phyloP scores from a whole-genome alignment of 2,797 vertebrate species.

The Phrynocephalus forsythii region DNA sequence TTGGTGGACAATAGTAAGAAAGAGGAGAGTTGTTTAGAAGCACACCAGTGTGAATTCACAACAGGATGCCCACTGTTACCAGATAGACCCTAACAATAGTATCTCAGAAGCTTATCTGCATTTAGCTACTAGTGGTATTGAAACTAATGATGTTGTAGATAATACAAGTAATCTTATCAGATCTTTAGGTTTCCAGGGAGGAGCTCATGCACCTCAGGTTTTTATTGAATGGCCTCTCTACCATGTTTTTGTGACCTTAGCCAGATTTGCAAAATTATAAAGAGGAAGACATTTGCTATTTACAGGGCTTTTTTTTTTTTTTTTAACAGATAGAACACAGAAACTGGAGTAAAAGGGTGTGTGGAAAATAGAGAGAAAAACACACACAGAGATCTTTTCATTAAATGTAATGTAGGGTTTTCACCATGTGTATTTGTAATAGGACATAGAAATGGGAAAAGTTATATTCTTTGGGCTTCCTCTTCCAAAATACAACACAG shows the following conservation, averaged over 20 bases:
- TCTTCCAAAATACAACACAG: no score
- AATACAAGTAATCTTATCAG: conserved; percentile 65
- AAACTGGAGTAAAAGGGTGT: neutral
- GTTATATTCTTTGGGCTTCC: no score
- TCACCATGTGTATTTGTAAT: neutral
- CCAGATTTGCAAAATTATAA: conserved; percentile 41
- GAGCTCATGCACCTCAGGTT: conserved; percentile 8
- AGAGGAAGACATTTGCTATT: conserved; percentile 61
- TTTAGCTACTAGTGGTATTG: conserved; percentile 66
- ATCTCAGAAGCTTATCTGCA: conserved; percentile 65
- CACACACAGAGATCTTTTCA: conserved; percentile 15
- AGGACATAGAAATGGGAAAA: neutral
- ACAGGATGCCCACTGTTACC: conserved; percentile 59
- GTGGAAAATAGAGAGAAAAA: neutral
- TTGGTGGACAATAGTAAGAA: conserved; percentile 42
- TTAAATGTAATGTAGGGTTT: neutral
- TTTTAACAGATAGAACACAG: neutral
- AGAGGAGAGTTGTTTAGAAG: conserved; percentile 49
- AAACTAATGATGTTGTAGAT: conserved; percentile 71
- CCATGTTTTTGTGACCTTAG: conserved; percentile 57
- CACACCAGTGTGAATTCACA: conserved; percentile 54
- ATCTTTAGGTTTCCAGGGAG: conserved; percentile 23
- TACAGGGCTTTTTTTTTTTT: conserved; percentile 55
- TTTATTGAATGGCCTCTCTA: conserved; percentile 31
- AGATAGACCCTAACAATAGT: conserved; percentile 70